Base-by-base conservation (phyloP, 2,113 vertebrate species). In the Leucoraja erinaceus region DNA sequence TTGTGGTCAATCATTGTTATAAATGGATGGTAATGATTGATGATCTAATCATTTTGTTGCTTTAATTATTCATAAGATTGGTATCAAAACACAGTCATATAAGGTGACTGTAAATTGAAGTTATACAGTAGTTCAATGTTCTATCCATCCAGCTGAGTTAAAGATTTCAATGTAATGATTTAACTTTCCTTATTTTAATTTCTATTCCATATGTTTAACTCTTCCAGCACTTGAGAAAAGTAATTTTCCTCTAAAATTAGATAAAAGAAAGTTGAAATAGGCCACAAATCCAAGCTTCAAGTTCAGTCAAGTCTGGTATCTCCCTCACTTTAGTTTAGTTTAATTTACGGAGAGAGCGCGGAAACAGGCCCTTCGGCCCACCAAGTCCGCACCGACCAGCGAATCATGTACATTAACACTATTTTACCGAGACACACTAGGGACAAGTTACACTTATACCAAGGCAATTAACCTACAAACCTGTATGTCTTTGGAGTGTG, bases 11-110 rank as follows among this genome's bases (percentile, higher is more conserved):
- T 86, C 28, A n/a, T 86, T 88, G 83, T 88, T 88, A 16, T 63
- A 88, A 88, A 88, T 88, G 59, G 12, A 66, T 33, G 8, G 10
- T n/a, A 84, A 84, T 84, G 81, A 84, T 28, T 84, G 81, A 84
- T 84, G 81, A 59, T 31, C 59, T 63, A 88, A 88, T 31, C 83
- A 31, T 66, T n/a, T 31, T 66, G 59, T 63, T 88, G 59, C 28
- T 88, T 63, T 66, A 88, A 66, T 88, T 88, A 88, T 88, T 88
- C 63, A 88, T 88, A 7, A 88, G 83, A 88, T 88, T 63, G 20
- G n/a, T n/a, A 88, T 88, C 47, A n/a, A 88, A 88, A 88, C 56
- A 86, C 61, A 31, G 83, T 88, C 83, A 88, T 63, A 66, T 88
- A 56, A 47, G 56, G 28, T 61, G n/a, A 86, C 81, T 61, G 81